These are phyloP conservation scores for Colaptes auratus DNA, from an alignment of 2,113 vertebrate species.

Conservation along the genomic window DNA sequence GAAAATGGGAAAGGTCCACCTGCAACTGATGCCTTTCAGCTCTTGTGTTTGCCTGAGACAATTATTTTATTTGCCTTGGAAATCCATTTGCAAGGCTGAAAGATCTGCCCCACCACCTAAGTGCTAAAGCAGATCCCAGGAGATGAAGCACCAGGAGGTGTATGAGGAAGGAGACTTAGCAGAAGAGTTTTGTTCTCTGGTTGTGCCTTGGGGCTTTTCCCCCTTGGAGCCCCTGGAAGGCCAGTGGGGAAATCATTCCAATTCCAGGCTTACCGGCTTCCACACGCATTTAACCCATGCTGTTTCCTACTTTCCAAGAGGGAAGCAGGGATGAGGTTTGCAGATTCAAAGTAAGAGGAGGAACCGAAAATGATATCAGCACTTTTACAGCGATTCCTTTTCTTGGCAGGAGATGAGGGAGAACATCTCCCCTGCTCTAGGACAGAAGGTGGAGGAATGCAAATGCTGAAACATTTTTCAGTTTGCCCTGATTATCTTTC, in stretches of 20 bases:
- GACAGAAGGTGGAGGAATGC: conserved; percentile 15
- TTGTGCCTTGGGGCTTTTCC: conserved; percentile 47
- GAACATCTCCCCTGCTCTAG: neutral
- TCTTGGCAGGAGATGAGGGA: conserved; percentile 55
- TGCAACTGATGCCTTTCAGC: neutral
- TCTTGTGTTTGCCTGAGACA: neutral
- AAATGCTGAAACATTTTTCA: neutral
- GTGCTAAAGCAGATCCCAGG: conserved; percentile 24
- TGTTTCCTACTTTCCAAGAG: conserved; percentile 74
- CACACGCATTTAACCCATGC: conserved; percentile 75
- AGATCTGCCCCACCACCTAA: neutral
- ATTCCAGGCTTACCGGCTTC: conserved; percentile 62
- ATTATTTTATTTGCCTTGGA: neutral
- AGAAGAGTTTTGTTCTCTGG: neutral
- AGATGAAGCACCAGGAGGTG: neutral
- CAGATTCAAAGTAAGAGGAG: conserved; percentile 44
- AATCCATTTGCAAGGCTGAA: neutral
- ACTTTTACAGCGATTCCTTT: conserved; percentile 30
- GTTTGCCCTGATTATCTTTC: conserved; percentile 14
- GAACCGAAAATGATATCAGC: conserved; percentile 54
- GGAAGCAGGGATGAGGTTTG: conserved; percentile 73
- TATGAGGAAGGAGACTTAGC: conserved; percentile 10
- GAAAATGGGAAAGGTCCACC: neutral
- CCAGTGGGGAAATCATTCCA: conserved; percentile 8
- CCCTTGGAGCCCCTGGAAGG: neutral